These are phyloP conservation scores for Cecropterus lyciades DNA, from an alignment of 1,140 invertebrate genomes.

Conservation along the genomic window DNA sequence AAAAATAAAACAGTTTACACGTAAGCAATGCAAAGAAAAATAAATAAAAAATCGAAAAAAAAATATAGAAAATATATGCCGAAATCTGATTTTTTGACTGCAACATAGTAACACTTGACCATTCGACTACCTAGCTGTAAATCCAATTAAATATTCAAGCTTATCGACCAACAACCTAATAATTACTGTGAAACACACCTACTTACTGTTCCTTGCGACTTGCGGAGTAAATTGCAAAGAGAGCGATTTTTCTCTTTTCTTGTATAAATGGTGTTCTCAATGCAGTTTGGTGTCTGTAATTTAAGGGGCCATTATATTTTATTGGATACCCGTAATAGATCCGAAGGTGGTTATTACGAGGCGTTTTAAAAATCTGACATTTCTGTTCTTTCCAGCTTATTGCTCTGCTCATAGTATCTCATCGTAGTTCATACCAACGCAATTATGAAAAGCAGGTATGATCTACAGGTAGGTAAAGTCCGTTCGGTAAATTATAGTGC, in stretches of 20 bases:
- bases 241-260: conserved; percentile 17
- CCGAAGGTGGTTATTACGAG: conserved; percentile 21
- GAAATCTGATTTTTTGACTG: neutral
- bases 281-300: conserved; percentile 29
- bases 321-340: conserved; percentile 29
- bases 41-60: too few species aligned
- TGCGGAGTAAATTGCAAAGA: conserved; percentile 12
- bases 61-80: too few species aligned
- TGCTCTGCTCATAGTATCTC: too few species aligned
- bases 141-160: neutral
- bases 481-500: neutral
- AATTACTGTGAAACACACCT: conserved; percentile 1
- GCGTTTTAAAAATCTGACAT: conserved; percentile 29
- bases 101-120: neutral
- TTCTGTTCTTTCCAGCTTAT: conserved; percentile 23
- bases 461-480: neutral
- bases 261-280: conserved; percentile 17
- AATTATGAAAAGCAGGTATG: too few species aligned
- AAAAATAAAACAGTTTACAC: too few species aligned
- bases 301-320: conserved; percentile 29
- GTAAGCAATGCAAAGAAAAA: too few species aligned
- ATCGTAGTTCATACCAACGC: too few species aligned
- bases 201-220: neutral
- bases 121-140: neutral
- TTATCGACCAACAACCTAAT: neutral